Conservation (phyloP, 2,797 vertebrate species). For the Enteromius mattozi region DNA sequence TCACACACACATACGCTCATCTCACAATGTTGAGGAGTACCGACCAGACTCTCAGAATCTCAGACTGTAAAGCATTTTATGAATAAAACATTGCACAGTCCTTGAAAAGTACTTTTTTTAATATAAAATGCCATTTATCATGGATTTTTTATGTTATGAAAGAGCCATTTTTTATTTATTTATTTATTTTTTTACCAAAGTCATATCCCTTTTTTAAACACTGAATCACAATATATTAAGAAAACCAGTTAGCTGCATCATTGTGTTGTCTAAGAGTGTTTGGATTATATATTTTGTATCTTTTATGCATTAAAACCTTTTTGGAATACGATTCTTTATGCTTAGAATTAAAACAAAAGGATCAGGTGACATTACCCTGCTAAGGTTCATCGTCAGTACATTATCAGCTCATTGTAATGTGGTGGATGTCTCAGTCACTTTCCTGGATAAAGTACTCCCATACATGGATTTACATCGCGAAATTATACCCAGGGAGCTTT, state of each 20-base stretch:
- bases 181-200: neutral
- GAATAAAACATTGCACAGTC: slow-evolving; percentile 17
- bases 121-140: neutral
- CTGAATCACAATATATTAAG: neutral
- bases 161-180: neutral
- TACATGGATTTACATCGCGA: slow-evolving; percentile 62
- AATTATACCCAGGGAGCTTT: slow-evolving; percentile 63
- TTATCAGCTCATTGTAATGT: slow-evolving; percentile 28
- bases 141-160: slow-evolving; percentile 3
- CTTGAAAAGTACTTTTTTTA: slow-evolving; percentile 2
- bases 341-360: slow-evolving; percentile 33
- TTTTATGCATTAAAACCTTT: neutral
- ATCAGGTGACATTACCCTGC: slow-evolving; percentile 39
- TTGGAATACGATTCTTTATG: neutral
- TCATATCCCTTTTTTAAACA: neutral
- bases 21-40: neutral
- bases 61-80: neutral
- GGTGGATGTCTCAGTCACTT: slow-evolving; percentile 51
- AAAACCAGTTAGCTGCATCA: neutral
- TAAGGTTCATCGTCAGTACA: slow-evolving; percentile 44
- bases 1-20: neutral
- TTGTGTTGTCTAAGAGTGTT: neutral
- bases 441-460: slow-evolving; percentile 56
- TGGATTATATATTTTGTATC: neutral
- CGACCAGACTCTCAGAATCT: neutral